These are phyloP conservation scores for Thymelicus lineola DNA, from an alignment of 2,888 invertebrate species.

Conservation along the genomic window DNA sequence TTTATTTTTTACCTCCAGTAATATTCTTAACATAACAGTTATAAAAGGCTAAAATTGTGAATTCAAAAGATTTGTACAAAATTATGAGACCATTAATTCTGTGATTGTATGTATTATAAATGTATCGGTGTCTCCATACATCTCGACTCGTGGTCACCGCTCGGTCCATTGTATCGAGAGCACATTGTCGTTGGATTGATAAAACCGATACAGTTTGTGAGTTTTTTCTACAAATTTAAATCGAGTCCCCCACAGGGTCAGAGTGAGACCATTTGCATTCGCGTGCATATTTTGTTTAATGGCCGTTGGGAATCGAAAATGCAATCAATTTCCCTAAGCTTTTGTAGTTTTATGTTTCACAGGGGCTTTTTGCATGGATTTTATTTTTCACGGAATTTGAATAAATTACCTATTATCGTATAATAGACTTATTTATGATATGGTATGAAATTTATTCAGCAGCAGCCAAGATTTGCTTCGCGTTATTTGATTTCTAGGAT, in stretches of 20 bases:
- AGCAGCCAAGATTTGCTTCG: too few relatives aligned
- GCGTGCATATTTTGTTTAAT: conserved; percentile 60
- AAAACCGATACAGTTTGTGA: conserved; percentile 80
- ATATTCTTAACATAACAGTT: too few relatives aligned
- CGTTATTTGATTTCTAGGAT: too few relatives aligned
- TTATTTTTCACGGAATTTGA: conserved; percentile 19
- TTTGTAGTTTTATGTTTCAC: conserved; percentile 35
- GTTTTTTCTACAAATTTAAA: conserved; percentile 81
- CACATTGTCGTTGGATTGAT: conserved; percentile 72
- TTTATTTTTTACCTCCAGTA: too few relatives aligned
- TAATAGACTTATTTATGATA: not conserved
- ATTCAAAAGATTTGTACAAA: too few relatives aligned
- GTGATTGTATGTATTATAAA: too few relatives aligned
- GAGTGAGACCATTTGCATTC: conserved; percentile 71
- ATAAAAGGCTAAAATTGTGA: too few relatives aligned
- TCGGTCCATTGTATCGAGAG: conserved; percentile 62
- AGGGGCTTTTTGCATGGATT: conserved; percentile 11
- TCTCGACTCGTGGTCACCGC: conserved; percentile 56
- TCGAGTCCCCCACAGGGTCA: conserved; percentile 63
- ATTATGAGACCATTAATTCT: too few relatives aligned
- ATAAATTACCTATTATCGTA: not conserved
- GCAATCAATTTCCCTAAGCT: conserved; percentile 33
- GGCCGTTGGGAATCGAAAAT: conserved; percentile 47
- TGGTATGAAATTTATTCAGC: not conserved
- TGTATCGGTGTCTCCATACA: not conserved